Conservation (phyloP, 2,113 vertebrate genomes). For the Pipra filicauda region DNA sequence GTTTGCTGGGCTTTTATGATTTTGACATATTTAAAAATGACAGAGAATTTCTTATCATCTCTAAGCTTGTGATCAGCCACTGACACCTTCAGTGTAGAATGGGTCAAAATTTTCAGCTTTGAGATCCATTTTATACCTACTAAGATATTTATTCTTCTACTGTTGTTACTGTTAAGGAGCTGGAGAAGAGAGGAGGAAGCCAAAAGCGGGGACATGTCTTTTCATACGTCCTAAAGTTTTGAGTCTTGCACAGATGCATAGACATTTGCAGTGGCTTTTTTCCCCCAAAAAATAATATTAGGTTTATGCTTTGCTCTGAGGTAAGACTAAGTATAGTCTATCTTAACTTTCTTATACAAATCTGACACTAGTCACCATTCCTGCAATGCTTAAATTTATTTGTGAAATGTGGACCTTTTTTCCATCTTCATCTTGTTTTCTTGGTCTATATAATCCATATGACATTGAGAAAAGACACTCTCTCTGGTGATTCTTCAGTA, state of each 20-base stretch:
- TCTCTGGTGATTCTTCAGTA: neutral
- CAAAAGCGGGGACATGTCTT: neutral
- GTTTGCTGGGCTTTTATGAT: no score
- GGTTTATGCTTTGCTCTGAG: neutral
- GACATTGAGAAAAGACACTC: neutral
- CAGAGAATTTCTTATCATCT: no score
- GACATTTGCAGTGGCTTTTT: neutral
- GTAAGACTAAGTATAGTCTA: neutral
- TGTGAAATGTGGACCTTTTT: neutral
- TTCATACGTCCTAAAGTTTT: neutral
- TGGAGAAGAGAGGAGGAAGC: neutral
- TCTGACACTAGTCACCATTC: neutral
- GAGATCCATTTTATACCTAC: neutral
- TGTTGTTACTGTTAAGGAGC: neutral
- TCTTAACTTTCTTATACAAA: neutral
- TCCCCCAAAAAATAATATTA: neutral
- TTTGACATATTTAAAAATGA: no score
- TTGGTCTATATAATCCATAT: neutral
- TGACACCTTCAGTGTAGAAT: neutral
- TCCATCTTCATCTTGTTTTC: neutral
- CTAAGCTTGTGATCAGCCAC: neutral
- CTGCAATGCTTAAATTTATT: neutral
- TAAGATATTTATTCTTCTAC: neutral
- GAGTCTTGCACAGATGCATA: neutral
- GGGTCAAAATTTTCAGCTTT: neutral